phyloP scores from a whole-genome alignment of 1,140 invertebrate species.

The Pemphigus obesinymphae region DNA sequence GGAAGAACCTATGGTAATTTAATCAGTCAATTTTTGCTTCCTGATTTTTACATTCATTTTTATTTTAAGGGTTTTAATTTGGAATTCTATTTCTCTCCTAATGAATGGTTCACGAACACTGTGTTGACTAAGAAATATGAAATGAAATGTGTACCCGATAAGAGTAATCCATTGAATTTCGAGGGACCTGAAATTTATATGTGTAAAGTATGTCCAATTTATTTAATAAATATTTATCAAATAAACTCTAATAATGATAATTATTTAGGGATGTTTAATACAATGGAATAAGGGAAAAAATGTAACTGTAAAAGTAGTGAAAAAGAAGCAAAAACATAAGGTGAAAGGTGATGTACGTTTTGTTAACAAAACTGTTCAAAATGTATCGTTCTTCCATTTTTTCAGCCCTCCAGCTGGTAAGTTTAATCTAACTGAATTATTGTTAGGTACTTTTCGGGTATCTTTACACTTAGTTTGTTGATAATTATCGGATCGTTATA shows the following conservation, averaged over 20 bases:
- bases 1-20: conserved; percentile 64
- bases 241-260: too few relatives aligned
- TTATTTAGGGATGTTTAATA: conserved; percentile 71
- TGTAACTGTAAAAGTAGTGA: conserved; percentile 90
- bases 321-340: conserved; percentile 99
- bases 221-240: conserved; percentile 45
- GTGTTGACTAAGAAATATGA: conserved; percentile 92
- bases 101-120: conserved; percentile 94
- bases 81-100: conserved; percentile 90
- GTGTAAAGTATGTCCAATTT: conserved; percentile 66
- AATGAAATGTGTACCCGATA: conserved; percentile 85
- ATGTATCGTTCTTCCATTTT: conserved; percentile 98
- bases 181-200: conserved; percentile 96
- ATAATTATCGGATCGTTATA: too few relatives aligned
- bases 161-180: conserved; percentile 88
- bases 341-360: conserved; percentile 83
- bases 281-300: conserved; percentile 97
- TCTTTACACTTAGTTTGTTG: too few relatives aligned
- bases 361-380: conserved; percentile 87
- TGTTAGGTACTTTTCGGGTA: too few relatives aligned
- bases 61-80: conserved; percentile 75
- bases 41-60: conserved; percentile 38
- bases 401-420: conserved; percentile 80
- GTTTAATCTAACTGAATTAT: conserved; percentile 26
- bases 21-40: background rate